Evolutionary conservation across 2,113 vertebrate species (phyloP).

Genomic region (Sylvietta virens): DNA sequence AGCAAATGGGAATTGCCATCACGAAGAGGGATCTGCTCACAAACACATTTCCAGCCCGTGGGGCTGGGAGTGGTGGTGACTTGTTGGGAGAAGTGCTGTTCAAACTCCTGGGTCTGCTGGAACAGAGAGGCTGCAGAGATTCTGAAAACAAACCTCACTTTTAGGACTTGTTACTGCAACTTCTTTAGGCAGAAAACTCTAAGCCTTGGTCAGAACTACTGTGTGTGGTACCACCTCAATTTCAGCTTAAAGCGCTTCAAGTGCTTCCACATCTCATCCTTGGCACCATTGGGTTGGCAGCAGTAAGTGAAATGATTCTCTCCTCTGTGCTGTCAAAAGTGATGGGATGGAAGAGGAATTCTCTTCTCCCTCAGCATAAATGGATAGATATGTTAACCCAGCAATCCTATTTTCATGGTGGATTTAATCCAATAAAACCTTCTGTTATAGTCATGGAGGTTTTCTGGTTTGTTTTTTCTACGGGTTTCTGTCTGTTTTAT

Average conservation of each 20-base stretch:
- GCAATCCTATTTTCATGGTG: not conserved
- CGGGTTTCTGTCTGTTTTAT: not conserved
- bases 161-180: not conserved
- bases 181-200: not conserved
- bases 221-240: not conserved
- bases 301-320: not conserved
- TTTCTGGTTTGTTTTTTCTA: not conserved
- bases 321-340: not conserved
- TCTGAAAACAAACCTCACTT: not conserved
- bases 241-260: not conserved
- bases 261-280: not conserved
- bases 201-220: not conserved
- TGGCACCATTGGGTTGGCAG: not conserved
- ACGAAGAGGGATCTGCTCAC: not conserved
- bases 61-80: not conserved
- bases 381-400: not conserved
- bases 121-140: not conserved
- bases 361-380: not conserved
- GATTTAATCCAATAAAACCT: constrained; percentile 19
- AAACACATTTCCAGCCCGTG: not conserved
- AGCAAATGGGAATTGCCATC: not conserved
- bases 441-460: not conserved
- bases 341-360: not conserved
- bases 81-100: not conserved
- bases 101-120: not conserved